Base-by-base conservation (phyloP, 2,888 invertebrate genomes). In the Latrodectus hesperus region DNA sequence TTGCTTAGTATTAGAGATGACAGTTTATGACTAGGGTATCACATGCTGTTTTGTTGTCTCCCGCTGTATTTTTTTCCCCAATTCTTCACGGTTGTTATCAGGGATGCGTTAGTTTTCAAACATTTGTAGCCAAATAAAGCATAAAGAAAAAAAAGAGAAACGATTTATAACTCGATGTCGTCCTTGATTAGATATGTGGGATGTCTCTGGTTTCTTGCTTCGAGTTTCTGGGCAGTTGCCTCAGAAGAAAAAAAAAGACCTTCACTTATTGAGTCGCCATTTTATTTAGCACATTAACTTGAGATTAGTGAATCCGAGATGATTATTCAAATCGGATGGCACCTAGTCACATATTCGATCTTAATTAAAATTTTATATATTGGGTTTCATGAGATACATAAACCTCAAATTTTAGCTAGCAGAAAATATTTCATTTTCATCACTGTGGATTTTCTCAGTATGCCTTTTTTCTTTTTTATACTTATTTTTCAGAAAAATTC, bases 81-180 rank as follows among this genome's bases (percentile, higher is more conserved):
- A 16, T 60, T 60, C 60, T 60, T 60, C 60, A 60, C 60, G 60
- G 60, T 22, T 82, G 74, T 78, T 72, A 72, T 84, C 84, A 65
- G 53, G 17, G 78, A 73, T 77, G 53, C 16, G 84, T 77, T 84
- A 84, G 77, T 65, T 22, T 74, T 67, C 53, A 53, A 84, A 70
- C 70, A 84, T 84, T 84, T 84, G 84, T 84, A 84, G 78, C 84
- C 84, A 84, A 84, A 84, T 84, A 84, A 75, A 84, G 84, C 84
- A 65, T 73, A 67, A 55, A 75, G 53, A 64, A 55, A 70, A 75
- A 68, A n/a, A 60, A 60, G 76, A 72, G 73, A 68, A 74, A 9
- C 10, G 71, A 60, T 26, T 74, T 65, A 72, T 51, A 77, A 71
- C 71, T 64, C 17, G 73, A 78, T 78, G 71, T 64, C 67, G 72